Conservation (phyloP, 2,113 vertebrate genomes). For the Callionymus lyra region DNA sequence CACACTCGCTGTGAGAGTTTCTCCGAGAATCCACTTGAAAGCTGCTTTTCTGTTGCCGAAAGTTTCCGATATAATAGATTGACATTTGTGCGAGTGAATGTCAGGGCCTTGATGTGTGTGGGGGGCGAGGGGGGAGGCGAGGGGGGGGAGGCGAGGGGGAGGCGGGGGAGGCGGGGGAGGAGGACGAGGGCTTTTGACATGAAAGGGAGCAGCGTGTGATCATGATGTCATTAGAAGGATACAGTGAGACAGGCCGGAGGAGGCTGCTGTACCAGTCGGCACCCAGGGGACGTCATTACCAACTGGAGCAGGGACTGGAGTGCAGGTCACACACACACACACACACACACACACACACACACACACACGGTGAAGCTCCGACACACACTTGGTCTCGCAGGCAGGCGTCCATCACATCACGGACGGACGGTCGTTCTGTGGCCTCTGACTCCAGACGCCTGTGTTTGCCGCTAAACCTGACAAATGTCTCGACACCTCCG, state of each 20-base stretch:
- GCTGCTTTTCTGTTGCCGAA: constrained; percentile 3
- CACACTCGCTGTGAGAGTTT: too few relatives aligned
- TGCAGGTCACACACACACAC: constrained; percentile 51
- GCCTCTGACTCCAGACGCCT: constrained; percentile 40
- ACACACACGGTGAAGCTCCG: constrained; percentile 3
- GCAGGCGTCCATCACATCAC: constrained; percentile 44
- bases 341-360: constrained; percentile 25
- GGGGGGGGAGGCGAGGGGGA: constrained; percentile 6
- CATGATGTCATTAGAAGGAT: constrained; percentile 66
- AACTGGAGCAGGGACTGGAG: constrained; percentile 51
- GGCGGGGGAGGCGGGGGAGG: constrained; percentile 27
- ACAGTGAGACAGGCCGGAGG: constrained; percentile 55
- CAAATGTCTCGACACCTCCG: constrained; percentile 52
- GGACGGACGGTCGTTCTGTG: constrained; percentile 50
- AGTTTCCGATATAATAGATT: constrained; percentile 1
- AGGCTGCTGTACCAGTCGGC: constrained; percentile 38
- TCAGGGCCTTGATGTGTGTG: constrained; percentile 4
- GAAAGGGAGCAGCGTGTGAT: constrained; percentile 57
- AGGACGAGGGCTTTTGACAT: constrained; percentile 55
- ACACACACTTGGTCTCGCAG: constrained; percentile 16
- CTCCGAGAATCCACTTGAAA: too few relatives aligned
- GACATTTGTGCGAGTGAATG: constrained; percentile 4
- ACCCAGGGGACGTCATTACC: constrained; percentile 66
- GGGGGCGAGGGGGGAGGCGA: background rate
- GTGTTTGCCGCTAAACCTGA: constrained; percentile 47